Percentiles rank a stretch among this genome's conserved stretches.
Conservation (phyloP, 2,888 invertebrate genomes). For the Dicroscelio sp. region DNA sequence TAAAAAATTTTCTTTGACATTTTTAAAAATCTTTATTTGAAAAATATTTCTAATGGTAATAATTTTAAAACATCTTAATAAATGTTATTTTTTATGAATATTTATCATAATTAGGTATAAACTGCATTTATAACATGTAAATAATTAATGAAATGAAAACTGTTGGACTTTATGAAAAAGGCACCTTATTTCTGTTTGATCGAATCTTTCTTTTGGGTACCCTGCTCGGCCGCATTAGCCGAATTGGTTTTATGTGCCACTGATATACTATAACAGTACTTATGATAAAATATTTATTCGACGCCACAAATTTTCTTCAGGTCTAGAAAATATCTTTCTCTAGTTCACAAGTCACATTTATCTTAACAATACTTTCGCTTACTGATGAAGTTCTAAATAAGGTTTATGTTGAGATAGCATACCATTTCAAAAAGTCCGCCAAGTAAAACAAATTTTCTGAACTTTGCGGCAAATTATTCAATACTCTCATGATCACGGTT, state of each 20-base stretch:
- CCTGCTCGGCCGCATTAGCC: neutral
- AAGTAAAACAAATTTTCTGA: slow-evolving; percentile 51
- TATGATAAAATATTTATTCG: slow-evolving; percentile 61
- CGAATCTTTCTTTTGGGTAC: neutral
- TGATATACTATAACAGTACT: slow-evolving; percentile 39
- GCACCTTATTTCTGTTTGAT: neutral
- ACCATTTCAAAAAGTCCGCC: slow-evolving; percentile 42
- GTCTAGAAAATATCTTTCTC: slow-evolving; percentile 49
- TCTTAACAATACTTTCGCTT: slow-evolving; percentile 60
- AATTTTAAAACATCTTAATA: too few relatives aligned
- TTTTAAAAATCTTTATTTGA: too few relatives aligned
- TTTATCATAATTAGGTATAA: too few relatives aligned
- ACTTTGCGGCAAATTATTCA: slow-evolving; percentile 44
- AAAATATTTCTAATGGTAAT: too few relatives aligned
- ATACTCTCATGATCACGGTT: neutral
- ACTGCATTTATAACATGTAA: too few relatives aligned
- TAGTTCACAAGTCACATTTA: slow-evolving; percentile 68
- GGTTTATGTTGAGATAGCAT: slow-evolving; percentile 43
- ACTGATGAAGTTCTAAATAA: slow-evolving; percentile 61
- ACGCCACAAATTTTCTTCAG: slow-evolving; percentile 53
- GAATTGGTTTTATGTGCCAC: slow-evolving; percentile 32
- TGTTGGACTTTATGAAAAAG: neutral
- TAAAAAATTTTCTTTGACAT: too few relatives aligned
- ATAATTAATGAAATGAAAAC: too few relatives aligned
- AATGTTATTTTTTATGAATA: too few relatives aligned